A percentile compares a stretch with the other conserved stretches of the same genome.
These are phyloP conservation scores for Fistularia commersonii DNA, from an alignment of 2,797 vertebrate genomes.

Conservation along the genomic window DNA sequence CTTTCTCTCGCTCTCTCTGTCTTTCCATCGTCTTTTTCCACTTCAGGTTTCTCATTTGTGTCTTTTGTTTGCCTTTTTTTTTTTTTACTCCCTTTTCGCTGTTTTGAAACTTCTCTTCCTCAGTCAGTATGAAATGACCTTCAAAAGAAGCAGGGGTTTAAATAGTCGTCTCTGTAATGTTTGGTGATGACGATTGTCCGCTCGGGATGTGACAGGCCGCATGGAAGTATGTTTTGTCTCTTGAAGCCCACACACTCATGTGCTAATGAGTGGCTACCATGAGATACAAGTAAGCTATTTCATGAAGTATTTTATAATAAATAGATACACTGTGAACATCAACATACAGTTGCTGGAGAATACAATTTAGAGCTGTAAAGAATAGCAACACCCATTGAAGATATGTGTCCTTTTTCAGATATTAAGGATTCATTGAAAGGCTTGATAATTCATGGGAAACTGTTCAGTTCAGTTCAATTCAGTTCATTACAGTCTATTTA, in stretches of 20 bases:
- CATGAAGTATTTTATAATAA: constrained; percentile 2
- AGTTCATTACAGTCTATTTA: too few relatives aligned
- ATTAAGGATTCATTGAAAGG: too few relatives aligned
- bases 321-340: neutral
- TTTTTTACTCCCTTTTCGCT: constrained; percentile 21
- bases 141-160: constrained; percentile 71
- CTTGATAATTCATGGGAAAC: too few relatives aligned
- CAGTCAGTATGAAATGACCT: constrained; percentile 42
- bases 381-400: too few relatives aligned
- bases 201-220: constrained; percentile 37
- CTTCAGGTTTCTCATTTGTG: constrained; percentile 47
- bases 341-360: too few relatives aligned
- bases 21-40: constrained; percentile 51
- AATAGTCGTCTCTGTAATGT: constrained; percentile 65
- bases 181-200: constrained; percentile 71
- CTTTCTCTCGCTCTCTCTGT: constrained; percentile 46
- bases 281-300: constrained; percentile 2
- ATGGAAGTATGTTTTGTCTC: constrained; percentile 27
- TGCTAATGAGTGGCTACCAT: constrained; percentile 3
- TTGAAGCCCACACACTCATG: constrained; percentile 14
- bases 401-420: too few relatives aligned
- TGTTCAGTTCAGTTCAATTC: too few relatives aligned
- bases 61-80: constrained; percentile 50
- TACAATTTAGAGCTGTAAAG: too few relatives aligned
- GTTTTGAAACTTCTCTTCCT: constrained; percentile 51